Percentiles rank a stretch among this genome's conserved stretches.
These are phyloP conservation scores for Tetrax tetrax DNA, from an alignment of 2,113 vertebrate genomes.

Conservation along the genomic window DNA sequence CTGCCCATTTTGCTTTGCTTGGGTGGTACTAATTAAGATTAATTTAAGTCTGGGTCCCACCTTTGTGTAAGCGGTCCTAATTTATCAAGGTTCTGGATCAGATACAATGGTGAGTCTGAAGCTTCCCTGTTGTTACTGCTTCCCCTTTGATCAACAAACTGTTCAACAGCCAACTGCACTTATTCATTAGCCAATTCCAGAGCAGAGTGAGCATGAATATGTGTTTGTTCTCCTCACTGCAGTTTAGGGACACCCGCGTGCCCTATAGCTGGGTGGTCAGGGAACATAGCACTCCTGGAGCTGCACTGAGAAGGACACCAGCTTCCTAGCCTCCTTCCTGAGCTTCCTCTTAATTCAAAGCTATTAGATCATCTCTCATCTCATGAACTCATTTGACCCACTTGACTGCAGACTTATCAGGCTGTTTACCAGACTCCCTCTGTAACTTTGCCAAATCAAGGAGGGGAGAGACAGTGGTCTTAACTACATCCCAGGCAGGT, in stretches of 20 bases:
- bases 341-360: neutral
- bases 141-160: neutral
- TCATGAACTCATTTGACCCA: neutral
- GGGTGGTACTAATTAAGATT: neutral
- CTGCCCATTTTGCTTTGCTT: neutral
- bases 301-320: neutral
- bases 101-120: neutral
- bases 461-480: neutral
- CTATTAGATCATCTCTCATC: neutral
- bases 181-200: neutral
- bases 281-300: neutral
- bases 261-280: neutral
- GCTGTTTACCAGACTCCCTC: neutral
- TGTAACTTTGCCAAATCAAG: neutral
- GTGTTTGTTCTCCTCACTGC: neutral
- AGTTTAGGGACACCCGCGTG: neutral
- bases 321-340: neutral
- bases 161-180: neutral
- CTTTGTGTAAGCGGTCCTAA: neutral
- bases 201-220: rapidly evolving
- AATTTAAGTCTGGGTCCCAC: neutral
- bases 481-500: neutral
- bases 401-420: neutral
- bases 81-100: neutral
- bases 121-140: rapidly evolving